Evolutionary conservation across 2,113 vertebrate genomes (phyloP).

Genomic region (Paramisgurnus dabryanus): DNA sequence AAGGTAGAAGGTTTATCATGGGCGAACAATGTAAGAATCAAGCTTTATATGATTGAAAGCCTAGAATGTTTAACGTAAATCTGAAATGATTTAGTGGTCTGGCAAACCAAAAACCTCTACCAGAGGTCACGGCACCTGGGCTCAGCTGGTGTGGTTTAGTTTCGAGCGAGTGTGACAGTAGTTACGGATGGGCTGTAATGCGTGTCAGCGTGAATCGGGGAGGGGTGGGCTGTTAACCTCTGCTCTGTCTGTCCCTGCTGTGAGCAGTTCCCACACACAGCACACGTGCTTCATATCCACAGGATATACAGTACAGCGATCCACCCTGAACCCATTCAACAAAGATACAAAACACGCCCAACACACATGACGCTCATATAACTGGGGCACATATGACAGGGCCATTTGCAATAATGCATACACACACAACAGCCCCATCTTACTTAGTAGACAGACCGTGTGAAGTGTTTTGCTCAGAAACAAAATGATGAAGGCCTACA

Average conservation of each 20-base stretch:
- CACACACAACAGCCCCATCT: no score
- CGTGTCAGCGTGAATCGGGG: conserved; percentile 48
- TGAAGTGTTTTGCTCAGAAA: no score
- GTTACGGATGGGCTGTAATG: conserved; percentile 56
- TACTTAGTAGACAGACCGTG: no score
- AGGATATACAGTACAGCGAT: background rate
- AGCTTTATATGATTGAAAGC: background rate
- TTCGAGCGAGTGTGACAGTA: conserved; percentile 49
- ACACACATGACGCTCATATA: background rate
- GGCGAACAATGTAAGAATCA: background rate
- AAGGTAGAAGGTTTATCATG: no score
- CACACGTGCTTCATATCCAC: conserved; percentile 30
- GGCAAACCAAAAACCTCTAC: background rate
- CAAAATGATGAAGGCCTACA: background rate
- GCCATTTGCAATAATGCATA: no score
- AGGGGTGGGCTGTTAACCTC: conserved; percentile 59
- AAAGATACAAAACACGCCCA: conserved; percentile 1
- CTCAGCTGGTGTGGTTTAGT: conserved; percentile 61
- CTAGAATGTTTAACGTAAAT: background rate
- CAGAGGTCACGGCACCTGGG: background rate
- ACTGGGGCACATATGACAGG: no score
- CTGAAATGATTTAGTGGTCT: conserved; percentile 1
- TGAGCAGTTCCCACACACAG: conserved; percentile 47
- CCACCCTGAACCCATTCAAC: background rate
- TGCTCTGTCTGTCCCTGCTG: conserved; percentile 55